Evolutionary conservation across 2,113 vertebrate species (phyloP), one percentile per base, ranked within the genome.

Genomic region (Sander lucioperca): DNA sequence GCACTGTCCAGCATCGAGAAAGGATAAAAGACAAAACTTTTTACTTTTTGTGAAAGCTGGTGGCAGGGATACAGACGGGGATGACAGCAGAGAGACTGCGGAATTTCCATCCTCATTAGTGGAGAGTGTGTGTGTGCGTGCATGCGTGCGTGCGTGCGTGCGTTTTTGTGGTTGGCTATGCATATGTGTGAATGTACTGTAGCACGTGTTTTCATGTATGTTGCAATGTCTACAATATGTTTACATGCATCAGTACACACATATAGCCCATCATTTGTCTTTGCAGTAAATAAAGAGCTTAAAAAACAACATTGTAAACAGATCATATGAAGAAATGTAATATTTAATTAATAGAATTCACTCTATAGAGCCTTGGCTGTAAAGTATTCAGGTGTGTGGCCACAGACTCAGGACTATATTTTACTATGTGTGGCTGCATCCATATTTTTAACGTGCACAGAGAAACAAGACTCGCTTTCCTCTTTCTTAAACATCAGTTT

Each of bases 81-180:
- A 80, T 65, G 82, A 82, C 87, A 88, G 66, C 75, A 84, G 78
- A 89, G 74, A 90, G 66, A 75, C 33, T 15, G 68, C 0, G 21
- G 82, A 69, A 90, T 91, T 84, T 82, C 71, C 47, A 15, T 83
- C 82, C 85, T 92, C 85, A 90, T 90, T 91, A 92, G 90, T 30
- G 33, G 74, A 74, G 53, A 27, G 36, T 43, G 77, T 12, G 1
- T 67, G 33, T 64, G 53, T 53, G n/a, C 64, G 39, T 81, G 53
- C 47, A 30, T 62, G 9, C 21, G 25, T 15, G 1, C n/a, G n/a
- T n/a, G n/a, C n/a, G n/a, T n/a, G n/a, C n/a, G n/a, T n/a, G n/a
- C n/a, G n/a, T n/a, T n/a, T n/a, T 10, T 59, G 25, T 61, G 65
- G 63, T 56, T 68, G 45, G 23, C 30, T 27, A 25, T 16, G 16